Conservation (phyloP, 2,113 vertebrate genomes). For the Tautogolabrus adspersus region DNA sequence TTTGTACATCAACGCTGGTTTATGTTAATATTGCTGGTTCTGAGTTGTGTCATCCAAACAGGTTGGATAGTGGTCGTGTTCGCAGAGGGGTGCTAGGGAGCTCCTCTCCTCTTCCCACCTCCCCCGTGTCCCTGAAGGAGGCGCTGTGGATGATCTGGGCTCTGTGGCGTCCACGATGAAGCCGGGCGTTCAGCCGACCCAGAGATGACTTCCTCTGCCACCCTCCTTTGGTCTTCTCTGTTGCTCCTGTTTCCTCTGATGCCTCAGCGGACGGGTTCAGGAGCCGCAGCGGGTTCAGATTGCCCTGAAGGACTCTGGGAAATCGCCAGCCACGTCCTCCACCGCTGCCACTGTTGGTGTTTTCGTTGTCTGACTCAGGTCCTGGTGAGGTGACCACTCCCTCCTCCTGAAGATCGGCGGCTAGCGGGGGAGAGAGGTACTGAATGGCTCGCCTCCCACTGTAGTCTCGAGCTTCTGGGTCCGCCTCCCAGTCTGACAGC, state of each 20-base stretch:
- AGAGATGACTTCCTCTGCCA: constrained; percentile 88
- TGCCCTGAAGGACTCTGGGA: constrained; percentile 88
- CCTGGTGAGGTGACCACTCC: constrained; percentile 81
- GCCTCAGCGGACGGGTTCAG: constrained; percentile 79
- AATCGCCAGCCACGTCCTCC: constrained; percentile 86
- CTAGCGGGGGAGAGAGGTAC: constrained; percentile 85
- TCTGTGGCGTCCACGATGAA: constrained; percentile 91
- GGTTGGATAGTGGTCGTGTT: constrained; percentile 92
- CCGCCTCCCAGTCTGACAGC: constrained; percentile 92
- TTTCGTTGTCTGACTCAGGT: constrained; percentile 78
- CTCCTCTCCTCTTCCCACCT: constrained; percentile 85
- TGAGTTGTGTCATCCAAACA: constrained; percentile 88
- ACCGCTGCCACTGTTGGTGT: constrained; percentile 29
- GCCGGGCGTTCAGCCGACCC: constrained; percentile 88
- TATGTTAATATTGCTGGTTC: background rate
- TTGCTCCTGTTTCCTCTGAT: constrained; percentile 56
- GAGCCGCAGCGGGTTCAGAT: constrained; percentile 88
- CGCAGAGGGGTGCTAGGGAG: constrained; percentile 85
- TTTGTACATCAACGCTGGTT: constrained; percentile 12
- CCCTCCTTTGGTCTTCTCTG: constrained; percentile 78
- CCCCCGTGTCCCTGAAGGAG: constrained; percentile 87
- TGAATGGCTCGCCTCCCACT: constrained; percentile 93
- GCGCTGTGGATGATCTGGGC: constrained; percentile 96
- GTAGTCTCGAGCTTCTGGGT: constrained; percentile 93
- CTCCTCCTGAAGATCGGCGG: constrained; percentile 85